phyloP scores from a whole-genome alignment of 2,888 invertebrate species.

The Drosophila pegasa region DNA sequence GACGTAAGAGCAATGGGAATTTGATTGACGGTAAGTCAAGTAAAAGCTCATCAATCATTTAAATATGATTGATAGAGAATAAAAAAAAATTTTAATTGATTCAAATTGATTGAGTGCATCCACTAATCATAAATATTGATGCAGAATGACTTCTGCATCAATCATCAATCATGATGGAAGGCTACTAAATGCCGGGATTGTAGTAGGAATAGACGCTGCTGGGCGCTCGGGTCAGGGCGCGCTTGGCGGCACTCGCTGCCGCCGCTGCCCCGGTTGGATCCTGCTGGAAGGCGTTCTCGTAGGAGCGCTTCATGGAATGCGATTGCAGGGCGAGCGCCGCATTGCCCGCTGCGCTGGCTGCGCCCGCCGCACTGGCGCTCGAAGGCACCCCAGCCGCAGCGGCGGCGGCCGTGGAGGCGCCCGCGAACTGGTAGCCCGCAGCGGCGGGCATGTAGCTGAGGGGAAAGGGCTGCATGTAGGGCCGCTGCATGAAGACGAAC shows the following conservation, averaged over 20 bases:
- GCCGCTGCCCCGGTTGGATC: slow-evolving; percentile 79
- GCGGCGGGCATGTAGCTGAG: slow-evolving; percentile 75
- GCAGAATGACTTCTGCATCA: neutral
- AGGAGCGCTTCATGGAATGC: slow-evolving; percentile 88
- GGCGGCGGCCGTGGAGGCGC: slow-evolving; percentile 41
- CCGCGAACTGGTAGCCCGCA: slow-evolving; percentile 64
- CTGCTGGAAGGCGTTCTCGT: slow-evolving; percentile 90
- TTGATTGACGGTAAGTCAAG: neutral
- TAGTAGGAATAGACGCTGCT: slow-evolving; percentile 78
- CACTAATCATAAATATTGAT: neutral
- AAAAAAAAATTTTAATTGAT: neutral
- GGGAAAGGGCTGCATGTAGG: slow-evolving; percentile 83
- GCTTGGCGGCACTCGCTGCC: slow-evolving; percentile 81
- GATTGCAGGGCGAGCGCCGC: slow-evolving; percentile 51
- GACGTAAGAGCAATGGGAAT: neutral
- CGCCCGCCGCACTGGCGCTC: slow-evolving; percentile 44
- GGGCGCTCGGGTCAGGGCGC: slow-evolving; percentile 81
- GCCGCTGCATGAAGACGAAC: slow-evolving; percentile 84
- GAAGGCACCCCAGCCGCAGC: slow-evolving; percentile 52
- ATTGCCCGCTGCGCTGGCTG: slow-evolving; percentile 41
- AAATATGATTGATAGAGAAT: slow-evolving; percentile 5
- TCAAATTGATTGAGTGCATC: neutral
- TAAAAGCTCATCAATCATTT: neutral
- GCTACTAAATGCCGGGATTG: slow-evolving; percentile 80
- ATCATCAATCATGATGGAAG: slow-evolving; percentile 29